These are phyloP conservation scores for Drosophila sproati DNA, from an alignment of 1,140 invertebrate genomes.

Conservation along the genomic window DNA sequence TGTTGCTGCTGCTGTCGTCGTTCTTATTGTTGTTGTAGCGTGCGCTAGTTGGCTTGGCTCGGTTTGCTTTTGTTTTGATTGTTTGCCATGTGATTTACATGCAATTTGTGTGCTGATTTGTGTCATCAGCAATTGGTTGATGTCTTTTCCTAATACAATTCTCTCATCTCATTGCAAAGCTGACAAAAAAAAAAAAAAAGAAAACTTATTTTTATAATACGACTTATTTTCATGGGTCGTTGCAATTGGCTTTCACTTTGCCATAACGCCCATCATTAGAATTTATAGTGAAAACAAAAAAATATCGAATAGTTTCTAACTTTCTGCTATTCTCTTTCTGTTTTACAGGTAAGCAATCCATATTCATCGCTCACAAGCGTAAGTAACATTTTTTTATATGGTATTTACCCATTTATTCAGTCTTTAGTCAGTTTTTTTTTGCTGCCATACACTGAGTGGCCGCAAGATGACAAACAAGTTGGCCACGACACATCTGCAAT, in stretches of 20 bases:
- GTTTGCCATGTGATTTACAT: conserved; percentile 51
- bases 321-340: conserved; percentile 13
- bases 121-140: conserved; percentile 49
- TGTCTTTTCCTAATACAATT: conserved; percentile 41
- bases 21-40: conserved; percentile 32
- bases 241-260: conserved; percentile 39
- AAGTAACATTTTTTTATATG: conserved; percentile 31
- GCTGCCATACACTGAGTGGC: conserved; percentile 6
- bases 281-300: not conserved
- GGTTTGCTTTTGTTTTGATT: conserved; percentile 52
- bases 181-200: conserved; percentile 20
- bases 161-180: conserved; percentile 37
- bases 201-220: conserved; percentile 10
- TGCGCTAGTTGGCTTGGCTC: conserved; percentile 69
- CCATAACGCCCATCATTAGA: no score
- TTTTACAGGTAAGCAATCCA: conserved; percentile 51
- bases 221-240: conserved; percentile 29
- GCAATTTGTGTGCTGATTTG: conserved; percentile 44
- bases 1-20: not conserved
- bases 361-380: conserved; percentile 36
- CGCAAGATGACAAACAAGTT: conserved; percentile 33
- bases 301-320: conserved; percentile 14
- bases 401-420: not conserved
- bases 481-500: conserved; percentile 26
- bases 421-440: not conserved